Evolutionary conservation across 2,113 vertebrate species (phyloP).

Genomic region (Daboia siamensis): DNA sequence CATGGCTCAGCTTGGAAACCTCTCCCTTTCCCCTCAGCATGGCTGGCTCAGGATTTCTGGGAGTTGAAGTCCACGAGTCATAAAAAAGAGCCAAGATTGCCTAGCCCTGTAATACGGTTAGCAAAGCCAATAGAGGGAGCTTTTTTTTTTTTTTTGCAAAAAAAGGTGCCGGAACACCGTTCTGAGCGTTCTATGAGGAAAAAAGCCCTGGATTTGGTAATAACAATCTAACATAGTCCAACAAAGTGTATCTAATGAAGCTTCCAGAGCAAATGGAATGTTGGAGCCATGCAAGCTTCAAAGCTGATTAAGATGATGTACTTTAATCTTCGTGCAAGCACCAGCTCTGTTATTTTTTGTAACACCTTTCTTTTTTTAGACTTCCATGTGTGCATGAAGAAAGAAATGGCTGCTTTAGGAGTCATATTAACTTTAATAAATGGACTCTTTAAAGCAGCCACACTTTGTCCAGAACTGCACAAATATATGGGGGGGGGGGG

Average conservation of each 20-base stretch:
- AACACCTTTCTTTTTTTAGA: neutral
- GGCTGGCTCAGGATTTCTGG: no score
- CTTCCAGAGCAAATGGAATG: neutral
- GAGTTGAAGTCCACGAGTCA: no score
- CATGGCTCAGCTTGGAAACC: no score
- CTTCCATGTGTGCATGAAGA: neutral
- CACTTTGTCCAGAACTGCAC: neutral
- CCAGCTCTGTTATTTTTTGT: neutral
- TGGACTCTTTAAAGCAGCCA: neutral
- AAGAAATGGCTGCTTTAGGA: neutral
- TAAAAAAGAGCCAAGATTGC: no score
- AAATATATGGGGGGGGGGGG: neutral
- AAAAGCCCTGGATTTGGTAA: neutral
- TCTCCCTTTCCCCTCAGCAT: no score
- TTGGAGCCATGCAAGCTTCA: neutral
- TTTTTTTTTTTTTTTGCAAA: no score
- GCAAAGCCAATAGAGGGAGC: no score
- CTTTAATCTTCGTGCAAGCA: neutral
- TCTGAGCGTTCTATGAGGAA: no score
- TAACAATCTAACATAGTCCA: neutral
- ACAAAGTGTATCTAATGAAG: neutral
- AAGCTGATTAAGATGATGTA: neutral
- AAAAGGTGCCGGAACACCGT: no score
- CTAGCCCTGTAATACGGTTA: no score
- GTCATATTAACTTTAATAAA: neutral